These are phyloP conservation scores for Drusus annulatus DNA, from an alignment of 1,140 invertebrate species.

Conservation along the genomic window DNA sequence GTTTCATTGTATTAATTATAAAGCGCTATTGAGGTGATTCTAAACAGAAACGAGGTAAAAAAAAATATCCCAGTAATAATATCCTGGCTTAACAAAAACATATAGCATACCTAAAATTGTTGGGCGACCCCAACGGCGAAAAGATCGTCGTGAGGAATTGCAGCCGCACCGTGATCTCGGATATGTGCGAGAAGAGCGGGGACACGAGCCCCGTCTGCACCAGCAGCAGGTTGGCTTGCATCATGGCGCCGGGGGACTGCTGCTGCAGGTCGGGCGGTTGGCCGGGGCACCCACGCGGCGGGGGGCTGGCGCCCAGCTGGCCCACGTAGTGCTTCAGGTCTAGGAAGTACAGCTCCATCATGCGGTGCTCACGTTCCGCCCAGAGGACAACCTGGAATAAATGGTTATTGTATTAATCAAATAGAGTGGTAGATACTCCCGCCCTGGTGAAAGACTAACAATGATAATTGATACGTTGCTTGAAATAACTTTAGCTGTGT, in stretches of 20 bases:
- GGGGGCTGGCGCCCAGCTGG: constrained; percentile 56
- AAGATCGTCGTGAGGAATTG: constrained; percentile 94
- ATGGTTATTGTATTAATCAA: too few relatives aligned
- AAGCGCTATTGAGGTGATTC: too few relatives aligned
- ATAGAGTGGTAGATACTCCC: too few relatives aligned
- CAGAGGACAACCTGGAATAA: constrained; percentile 80
- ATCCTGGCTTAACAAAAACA: too few relatives aligned
- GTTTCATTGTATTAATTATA: too few relatives aligned
- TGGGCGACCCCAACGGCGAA: constrained; percentile 90
- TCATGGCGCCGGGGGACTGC: constrained; percentile 31
- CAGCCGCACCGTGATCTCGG: constrained; percentile 90
- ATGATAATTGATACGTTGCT: too few relatives aligned
- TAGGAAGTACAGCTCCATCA: constrained; percentile 95
- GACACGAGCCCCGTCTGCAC: constrained; percentile 59
- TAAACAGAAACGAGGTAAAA: too few relatives aligned
- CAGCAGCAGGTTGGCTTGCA: constrained; percentile 60
- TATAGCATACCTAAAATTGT: constrained; percentile 85
- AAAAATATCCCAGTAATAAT: too few relatives aligned
- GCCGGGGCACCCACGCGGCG: constrained; percentile 60
- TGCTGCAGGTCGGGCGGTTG: constrained; percentile 24
- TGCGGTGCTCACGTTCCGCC: constrained; percentile 90
- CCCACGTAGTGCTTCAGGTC: constrained; percentile 81
- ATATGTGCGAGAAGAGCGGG: constrained; percentile 85
- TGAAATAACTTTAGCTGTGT: too few relatives aligned
- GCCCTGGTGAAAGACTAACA: too few relatives aligned